Conservation (phyloP, 2,113 vertebrate genomes). For the Axis porcinus region DNA sequence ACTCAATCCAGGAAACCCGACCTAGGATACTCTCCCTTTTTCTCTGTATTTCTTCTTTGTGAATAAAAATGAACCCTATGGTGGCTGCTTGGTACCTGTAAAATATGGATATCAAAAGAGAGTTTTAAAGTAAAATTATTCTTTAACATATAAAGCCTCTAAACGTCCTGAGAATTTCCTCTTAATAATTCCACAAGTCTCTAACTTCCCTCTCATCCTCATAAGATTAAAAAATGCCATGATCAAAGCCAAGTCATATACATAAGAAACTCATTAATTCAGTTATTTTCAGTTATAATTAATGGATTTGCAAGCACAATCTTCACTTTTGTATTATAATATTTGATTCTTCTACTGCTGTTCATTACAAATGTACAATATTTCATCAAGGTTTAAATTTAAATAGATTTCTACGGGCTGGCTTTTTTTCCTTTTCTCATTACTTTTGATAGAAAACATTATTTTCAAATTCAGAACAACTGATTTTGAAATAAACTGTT, state of each 20-base stretch:
- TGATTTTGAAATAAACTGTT: background rate
- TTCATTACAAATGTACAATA: background rate
- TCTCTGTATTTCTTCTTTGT: background rate
- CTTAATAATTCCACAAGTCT: background rate
- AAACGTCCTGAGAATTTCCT: background rate
- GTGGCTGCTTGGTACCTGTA: background rate
- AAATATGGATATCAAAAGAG: background rate
- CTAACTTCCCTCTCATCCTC: background rate
- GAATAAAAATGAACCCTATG: background rate
- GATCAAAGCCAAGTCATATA: background rate
- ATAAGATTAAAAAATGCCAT: background rate
- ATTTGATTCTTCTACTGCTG: background rate
- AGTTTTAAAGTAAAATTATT: background rate
- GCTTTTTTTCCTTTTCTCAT: constrained; percentile 12
- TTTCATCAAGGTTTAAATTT: background rate
- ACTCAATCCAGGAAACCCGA: background rate
- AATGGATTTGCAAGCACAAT: background rate
- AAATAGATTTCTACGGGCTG: background rate
- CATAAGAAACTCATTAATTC: background rate
- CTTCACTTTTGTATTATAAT: background rate
- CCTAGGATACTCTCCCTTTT: background rate
- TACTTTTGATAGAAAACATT: background rate
- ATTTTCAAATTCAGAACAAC: constrained; percentile 44
- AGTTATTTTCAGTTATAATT: background rate
- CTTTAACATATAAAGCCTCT: background rate